These are phyloP conservation scores for Pionites leucogaster DNA, from an alignment of 2,113 vertebrate genomes.

Conservation along the genomic window DNA sequence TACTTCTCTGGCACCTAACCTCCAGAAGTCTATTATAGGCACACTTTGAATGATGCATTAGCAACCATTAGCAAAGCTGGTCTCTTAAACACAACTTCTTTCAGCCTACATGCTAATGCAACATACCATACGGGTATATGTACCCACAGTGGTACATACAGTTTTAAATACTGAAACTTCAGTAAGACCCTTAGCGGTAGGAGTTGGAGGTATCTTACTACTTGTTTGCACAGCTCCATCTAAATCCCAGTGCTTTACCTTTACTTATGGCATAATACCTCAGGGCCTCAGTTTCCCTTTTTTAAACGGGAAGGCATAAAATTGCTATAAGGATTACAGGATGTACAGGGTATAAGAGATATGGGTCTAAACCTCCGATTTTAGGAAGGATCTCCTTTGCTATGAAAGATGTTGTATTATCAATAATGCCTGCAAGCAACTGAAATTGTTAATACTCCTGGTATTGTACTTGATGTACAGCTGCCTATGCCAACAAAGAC, in stretches of 20 bases:
- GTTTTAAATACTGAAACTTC: neutral
- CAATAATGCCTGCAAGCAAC: neutral
- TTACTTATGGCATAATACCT: accelerated
- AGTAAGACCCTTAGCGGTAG: neutral
- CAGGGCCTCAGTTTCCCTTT: neutral
- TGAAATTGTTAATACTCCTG: neutral
- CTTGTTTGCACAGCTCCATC: neutral
- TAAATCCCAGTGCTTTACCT: neutral
- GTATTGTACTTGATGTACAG: constrained; percentile 2
- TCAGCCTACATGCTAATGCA: neutral
- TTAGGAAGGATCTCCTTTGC: neutral
- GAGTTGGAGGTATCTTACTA: neutral
- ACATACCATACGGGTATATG: neutral
- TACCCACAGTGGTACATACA: accelerated
- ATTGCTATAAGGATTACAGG: neutral
- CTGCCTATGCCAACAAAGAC: constrained; percentile 2
- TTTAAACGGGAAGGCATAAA: neutral
- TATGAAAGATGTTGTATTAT: neutral
- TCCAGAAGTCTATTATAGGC: neutral
- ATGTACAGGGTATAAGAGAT: neutral
- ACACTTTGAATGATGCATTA: no score
- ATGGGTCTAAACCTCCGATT: neutral
- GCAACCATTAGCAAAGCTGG: neutral
- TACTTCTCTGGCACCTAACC: neutral
- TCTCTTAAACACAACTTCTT: neutral